phyloP scores from a whole-genome alignment of 2,797 vertebrate species.

The Odontamblyopus rebecca region DNA sequence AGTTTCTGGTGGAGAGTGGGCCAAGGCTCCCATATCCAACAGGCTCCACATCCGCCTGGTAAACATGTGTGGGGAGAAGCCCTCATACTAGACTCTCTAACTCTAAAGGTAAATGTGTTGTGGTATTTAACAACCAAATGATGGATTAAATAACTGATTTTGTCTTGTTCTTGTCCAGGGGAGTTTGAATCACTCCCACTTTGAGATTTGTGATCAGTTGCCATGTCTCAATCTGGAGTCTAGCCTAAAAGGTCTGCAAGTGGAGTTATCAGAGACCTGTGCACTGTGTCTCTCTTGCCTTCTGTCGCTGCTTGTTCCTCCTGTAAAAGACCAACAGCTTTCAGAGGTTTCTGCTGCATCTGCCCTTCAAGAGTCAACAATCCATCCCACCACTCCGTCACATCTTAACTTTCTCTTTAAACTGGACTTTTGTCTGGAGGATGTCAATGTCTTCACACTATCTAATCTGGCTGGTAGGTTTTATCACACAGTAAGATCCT shows the following conservation, averaged over 20 bases:
- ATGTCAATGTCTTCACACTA: constrained; percentile 90
- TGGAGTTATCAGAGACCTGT: constrained; percentile 93
- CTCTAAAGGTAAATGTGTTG: constrained; percentile 82
- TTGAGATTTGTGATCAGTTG: constrained; percentile 71
- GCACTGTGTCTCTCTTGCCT: constrained; percentile 90
- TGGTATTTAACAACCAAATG: neutral
- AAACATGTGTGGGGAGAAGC: constrained; percentile 98
- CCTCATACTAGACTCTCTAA: constrained; percentile 88
- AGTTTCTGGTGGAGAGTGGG: constrained; percentile 98
- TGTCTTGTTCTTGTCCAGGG: constrained; percentile 74
- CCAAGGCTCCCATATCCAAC: constrained; percentile 95
- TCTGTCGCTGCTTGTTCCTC: constrained; percentile 76
- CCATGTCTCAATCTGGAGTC: constrained; percentile 86
- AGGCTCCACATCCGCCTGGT: constrained; percentile 90
- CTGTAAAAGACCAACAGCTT: constrained; percentile 13
- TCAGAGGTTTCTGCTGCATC: constrained; percentile 33
- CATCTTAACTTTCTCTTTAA: constrained; percentile 83
- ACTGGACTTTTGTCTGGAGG: constrained; percentile 89
- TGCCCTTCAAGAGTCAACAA: constrained; percentile 32
- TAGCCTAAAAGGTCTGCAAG: constrained; percentile 88
- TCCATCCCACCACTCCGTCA: constrained; percentile 15
- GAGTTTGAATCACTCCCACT: constrained; percentile 84
- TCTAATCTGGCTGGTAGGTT: constrained; percentile 86
- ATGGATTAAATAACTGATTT: neutral
- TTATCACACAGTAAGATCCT: neutral